Evolutionary conservation across 2,888 invertebrate species (phyloP).

Genomic region (Steinernema scapterisci): DNA sequence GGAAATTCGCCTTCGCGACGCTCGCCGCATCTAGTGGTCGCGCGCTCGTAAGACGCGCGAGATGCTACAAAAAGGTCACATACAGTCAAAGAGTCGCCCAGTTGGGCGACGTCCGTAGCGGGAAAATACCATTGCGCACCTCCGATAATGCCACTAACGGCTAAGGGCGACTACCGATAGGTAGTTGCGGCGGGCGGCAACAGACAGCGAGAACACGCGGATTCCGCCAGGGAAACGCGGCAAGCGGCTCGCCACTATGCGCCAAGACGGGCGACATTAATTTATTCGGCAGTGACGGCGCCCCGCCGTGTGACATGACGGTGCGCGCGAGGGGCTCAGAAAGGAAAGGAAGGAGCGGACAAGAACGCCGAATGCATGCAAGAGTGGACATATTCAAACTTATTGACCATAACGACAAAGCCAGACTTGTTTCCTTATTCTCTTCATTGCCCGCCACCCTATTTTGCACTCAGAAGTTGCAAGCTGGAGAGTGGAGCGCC

Average conservation of each 20-base stretch:
- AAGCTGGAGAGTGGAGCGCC: neutral
- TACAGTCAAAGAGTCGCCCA: too few species aligned
- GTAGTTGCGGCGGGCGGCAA: neutral
- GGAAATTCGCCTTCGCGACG: conserved; percentile 14
- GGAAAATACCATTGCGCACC: neutral
- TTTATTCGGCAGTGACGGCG: conserved; percentile 27
- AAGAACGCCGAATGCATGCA: conserved; percentile 22
- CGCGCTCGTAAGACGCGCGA: conserved; percentile 27
- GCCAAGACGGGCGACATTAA: conserved; percentile 30
- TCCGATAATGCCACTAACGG: conserved; percentile 9
- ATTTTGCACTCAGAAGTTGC: neutral
- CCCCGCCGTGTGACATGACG: conserved; percentile 31
- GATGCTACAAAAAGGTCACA: conserved; percentile 28
- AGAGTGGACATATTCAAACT: conserved; percentile 33
- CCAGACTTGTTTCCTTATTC: conserved; percentile 11
- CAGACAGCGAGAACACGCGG: neutral
- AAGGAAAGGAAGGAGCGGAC: conserved; percentile 28
- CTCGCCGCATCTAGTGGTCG: conserved; percentile 32
- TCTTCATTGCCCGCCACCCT: neutral
- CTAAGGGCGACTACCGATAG: neutral
- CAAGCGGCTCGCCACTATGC: conserved; percentile 18
- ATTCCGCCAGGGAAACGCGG: conserved; percentile 9
- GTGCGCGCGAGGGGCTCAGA: conserved; percentile 25
- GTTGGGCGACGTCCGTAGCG: neutral
- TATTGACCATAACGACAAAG: conserved; percentile 33